phyloP scores from a whole-genome alignment of 2,797 vertebrate genomes.

The Esox masquinongy region DNA sequence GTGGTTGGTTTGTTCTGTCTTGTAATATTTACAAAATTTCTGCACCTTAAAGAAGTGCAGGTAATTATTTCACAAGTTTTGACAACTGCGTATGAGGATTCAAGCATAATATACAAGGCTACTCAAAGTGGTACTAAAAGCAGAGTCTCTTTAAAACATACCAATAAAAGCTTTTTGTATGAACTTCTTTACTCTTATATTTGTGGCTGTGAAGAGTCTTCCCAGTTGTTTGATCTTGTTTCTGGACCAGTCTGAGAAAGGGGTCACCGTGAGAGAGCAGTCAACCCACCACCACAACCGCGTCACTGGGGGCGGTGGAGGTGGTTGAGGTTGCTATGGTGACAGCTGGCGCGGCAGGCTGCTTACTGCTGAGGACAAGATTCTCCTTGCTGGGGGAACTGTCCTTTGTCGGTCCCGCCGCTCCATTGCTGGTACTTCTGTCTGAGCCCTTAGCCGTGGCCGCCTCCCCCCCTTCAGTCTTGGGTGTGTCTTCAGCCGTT shows the following conservation, averaged over 20 bases:
- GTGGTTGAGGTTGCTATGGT: constrained; percentile 9
- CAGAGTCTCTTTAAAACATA: not conserved
- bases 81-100: not conserved
- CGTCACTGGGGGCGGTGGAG: constrained; percentile 24
- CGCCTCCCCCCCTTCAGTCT: not conserved
- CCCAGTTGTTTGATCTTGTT: too few species aligned
- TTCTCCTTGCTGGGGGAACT: not conserved
- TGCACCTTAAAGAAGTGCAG: not conserved
- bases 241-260: not conserved
- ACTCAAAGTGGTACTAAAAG: not conserved
- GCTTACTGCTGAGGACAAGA: not conserved
- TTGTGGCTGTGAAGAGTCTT: too few species aligned
- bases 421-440: not conserved
- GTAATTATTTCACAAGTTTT: not conserved
- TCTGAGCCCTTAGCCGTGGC: not conserved
- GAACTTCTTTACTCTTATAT: not conserved
- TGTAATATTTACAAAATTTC: not conserved
- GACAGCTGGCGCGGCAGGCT: constrained; percentile 13
- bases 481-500: constrained; percentile 11
- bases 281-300: constrained; percentile 23
- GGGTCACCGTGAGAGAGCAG: constrained; percentile 14
- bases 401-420: not conserved
- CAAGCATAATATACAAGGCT: not conserved
- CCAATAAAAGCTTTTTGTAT: not conserved
- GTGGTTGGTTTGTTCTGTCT: not conserved